Evolutionary conservation across 2,797 vertebrate genomes (phyloP), one percentile per base, ranked within the genome.

Genomic region (Benthosema pterotum): DNA sequence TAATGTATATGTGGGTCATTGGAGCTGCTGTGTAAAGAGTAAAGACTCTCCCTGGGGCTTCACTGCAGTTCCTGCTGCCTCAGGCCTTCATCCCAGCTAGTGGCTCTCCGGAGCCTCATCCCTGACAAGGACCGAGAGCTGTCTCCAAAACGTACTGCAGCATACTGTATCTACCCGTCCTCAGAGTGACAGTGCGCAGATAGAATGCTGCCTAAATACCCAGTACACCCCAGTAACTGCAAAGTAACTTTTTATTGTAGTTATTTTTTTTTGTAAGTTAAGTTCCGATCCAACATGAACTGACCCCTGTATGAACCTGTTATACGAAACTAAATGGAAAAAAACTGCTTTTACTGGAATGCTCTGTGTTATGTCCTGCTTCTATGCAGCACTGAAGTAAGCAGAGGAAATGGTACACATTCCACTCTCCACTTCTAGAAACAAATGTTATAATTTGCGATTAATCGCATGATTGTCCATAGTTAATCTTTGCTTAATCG

Each of bases 361-460:
- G 75, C 67, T 60, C 65, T 80, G 75, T 72, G 78, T 14, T 11
- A 11, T 74, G 71, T 82, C 67, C 72, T 77, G 67, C 57, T 52
- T 67, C 59, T 74, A 74, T 57, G 52, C 65, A 71, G 51, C 73
- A 64, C 60, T 59, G 64, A 71, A 65, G 67, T 22, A 64, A 51
- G 61, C 63, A 52, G 68, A 81, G 75, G 63, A 83, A 79, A 79
- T 68, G 67, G 78, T 80, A 74, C 14, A 13, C 78, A 80, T 67
- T 38, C 52, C 61, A 38, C 59, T 55, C 46, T 82, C 47, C 63
- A 47, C 68, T 32, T 46, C 45, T 43, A 56, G 65, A 73, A 71
- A 64, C 74, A 77, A 60, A 25, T 25, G 22, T 25, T 25, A 3
- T 25, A 25, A 25, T 25, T 25, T 25, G n/a, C n/a, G n/a, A n/a